A percentile compares a stretch with the other conserved stretches of the same genome.
phyloP scores from a whole-genome alignment of 2,797 vertebrate species.

The Denticeps clupeoides region DNA sequence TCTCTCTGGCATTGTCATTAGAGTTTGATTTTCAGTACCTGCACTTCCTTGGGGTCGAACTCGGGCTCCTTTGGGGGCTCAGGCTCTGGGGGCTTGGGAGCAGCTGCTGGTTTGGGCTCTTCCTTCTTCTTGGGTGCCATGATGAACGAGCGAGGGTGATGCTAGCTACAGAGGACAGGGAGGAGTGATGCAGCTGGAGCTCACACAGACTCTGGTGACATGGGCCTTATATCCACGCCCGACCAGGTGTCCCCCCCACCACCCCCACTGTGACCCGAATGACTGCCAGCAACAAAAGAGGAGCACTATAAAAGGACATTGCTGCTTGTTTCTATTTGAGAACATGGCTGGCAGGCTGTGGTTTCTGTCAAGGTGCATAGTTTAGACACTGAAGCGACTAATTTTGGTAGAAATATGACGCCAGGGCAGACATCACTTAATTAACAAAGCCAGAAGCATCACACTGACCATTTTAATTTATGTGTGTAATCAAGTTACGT shows the following conservation, averaged over 20 bases:
- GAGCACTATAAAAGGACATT: slow-evolving; percentile 83
- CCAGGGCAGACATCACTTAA: background rate
- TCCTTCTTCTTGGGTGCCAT: slow-evolving; percentile 97
- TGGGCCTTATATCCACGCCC: slow-evolving; percentile 50
- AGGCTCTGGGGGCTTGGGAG: slow-evolving; percentile 61
- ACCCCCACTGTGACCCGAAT: slow-evolving; percentile 19
- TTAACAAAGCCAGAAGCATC: too few species aligned
- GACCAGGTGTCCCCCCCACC: slow-evolving; percentile 47
- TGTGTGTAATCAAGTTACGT: too few species aligned
- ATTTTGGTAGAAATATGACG: slow-evolving; percentile 23
- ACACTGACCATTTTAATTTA: too few species aligned
- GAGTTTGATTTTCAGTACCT: too few species aligned
- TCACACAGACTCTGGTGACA: slow-evolving; percentile 21
- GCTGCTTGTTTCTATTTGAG: slow-evolving; percentile 79
- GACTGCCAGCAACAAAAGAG: slow-evolving; percentile 55
- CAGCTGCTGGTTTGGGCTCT: slow-evolving; percentile 64
- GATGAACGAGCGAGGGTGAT: slow-evolving; percentile 18
- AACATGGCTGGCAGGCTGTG: slow-evolving; percentile 48
- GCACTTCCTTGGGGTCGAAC: slow-evolving; percentile 74
- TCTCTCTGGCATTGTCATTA: too few species aligned
- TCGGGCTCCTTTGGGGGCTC: slow-evolving; percentile 73
- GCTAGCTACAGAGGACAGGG: background rate
- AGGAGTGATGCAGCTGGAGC: slow-evolving; percentile 21
- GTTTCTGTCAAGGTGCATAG: slow-evolving; percentile 35
- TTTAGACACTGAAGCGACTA: slow-evolving; percentile 28